These are phyloP conservation scores for Pelecanoides urinatrix DNA, from an alignment of 2,113 vertebrate species.

Conservation along the genomic window DNA sequence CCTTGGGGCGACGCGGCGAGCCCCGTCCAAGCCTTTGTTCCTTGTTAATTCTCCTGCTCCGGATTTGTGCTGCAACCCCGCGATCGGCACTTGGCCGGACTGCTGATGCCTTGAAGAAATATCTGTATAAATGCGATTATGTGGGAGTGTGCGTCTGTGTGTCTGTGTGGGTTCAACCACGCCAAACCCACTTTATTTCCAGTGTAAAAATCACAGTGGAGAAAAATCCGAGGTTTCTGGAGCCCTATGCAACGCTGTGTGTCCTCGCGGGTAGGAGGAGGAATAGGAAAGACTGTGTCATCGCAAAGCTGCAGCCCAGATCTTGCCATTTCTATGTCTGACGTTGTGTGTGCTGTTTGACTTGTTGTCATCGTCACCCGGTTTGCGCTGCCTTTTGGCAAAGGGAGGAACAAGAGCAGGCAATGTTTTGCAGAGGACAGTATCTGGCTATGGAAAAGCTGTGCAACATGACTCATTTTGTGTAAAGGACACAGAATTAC, in stretches of 20 bases:
- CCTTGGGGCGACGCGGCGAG: accelerated
- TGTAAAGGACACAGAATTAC: constrained; percentile 32
- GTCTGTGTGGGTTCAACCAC: not conserved
- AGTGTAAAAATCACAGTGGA: not conserved
- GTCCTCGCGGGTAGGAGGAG: not conserved
- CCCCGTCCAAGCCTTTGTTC: not conserved
- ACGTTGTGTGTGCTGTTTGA: not conserved
- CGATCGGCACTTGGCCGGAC: not conserved
- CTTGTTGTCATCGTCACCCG: not conserved
- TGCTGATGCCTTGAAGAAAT: not conserved
- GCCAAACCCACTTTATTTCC: not conserved
- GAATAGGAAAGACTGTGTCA: constrained; percentile 22
- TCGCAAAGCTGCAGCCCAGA: not conserved
- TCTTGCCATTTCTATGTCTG: not conserved
- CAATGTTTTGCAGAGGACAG: not conserved
- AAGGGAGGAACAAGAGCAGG: not conserved
- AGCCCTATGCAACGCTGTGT: not conserved
- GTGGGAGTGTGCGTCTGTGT: not conserved
- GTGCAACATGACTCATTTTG: constrained; percentile 23
- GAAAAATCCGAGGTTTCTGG: not conserved
- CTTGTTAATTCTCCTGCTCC: not conserved
- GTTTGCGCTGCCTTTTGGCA: not conserved
- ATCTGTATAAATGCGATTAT: not conserved
- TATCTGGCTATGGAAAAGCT: constrained; percentile 32
- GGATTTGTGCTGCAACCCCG: not conserved